A percentile compares a stretch with the other conserved stretches of the same genome.
phyloP scores from a whole-genome alignment of 30 jellyfish, hydroid and myxozoan genomes.

The Aurelia coerulea region DNA sequence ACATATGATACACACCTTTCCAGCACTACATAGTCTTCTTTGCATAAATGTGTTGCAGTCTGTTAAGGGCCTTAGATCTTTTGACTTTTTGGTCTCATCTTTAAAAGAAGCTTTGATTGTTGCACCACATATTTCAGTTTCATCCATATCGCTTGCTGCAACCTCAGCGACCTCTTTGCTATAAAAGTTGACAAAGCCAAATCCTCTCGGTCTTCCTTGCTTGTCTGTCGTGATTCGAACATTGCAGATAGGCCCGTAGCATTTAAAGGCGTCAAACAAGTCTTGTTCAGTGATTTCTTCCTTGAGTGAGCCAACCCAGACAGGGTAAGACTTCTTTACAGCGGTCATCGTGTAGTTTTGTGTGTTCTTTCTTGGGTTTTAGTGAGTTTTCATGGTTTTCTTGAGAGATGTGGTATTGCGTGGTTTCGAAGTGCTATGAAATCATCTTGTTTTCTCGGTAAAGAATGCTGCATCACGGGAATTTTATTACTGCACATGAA shows the following conservation, averaged over 20 bases:
- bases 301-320: conserved; percentile 75
- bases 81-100: background rate
- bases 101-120: conserved; percentile 14
- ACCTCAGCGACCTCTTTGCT: conserved; percentile 84
- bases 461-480: conserved; percentile 1
- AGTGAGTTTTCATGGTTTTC: no score
- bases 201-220: conserved; percentile 30
- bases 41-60: conserved; percentile 49
- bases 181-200: conserved; percentile 60
- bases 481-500: no score
- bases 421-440: no score
- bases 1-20: conserved; percentile 5
- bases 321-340: conserved; percentile 59
- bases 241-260: conserved; percentile 66
- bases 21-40: conserved; percentile 11
- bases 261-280: conserved; percentile 37
- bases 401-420: no score
- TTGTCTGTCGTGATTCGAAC: conserved; percentile 29
- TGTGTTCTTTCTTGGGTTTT: no score
- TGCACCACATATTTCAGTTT: conserved; percentile 14
- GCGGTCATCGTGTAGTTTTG: conserved; percentile 16
- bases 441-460: conserved; percentile 1
- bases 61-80: conserved; percentile 30
- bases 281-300: conserved; percentile 54
- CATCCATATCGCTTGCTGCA: conserved; percentile 80